A percentile compares a stretch with the other conserved stretches of the same genome.
Conservation (phyloP, 2,888 invertebrate genomes). For the Magallana nippona region DNA sequence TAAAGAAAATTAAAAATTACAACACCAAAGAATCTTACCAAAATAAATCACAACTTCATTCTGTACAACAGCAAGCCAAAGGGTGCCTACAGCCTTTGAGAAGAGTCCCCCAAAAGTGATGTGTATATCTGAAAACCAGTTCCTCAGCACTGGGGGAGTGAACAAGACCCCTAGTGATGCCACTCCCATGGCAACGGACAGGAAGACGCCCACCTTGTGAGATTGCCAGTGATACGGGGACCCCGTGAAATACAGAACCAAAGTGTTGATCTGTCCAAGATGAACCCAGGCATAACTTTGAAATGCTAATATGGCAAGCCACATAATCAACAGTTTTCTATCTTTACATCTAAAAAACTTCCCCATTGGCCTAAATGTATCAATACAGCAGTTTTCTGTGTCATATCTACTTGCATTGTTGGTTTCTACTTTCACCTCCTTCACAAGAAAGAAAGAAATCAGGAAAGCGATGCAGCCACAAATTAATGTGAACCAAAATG, state of each 20-base stretch:
- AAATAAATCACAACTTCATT: constrained; percentile 74
- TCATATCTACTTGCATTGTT: constrained; percentile 47
- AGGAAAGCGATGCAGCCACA: constrained; percentile 72
- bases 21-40: constrained; percentile 64
- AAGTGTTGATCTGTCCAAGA: constrained; percentile 77
- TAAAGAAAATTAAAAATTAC: not conserved
- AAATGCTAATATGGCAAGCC: constrained; percentile 78
- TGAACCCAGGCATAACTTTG: constrained; percentile 78
- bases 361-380: constrained; percentile 71
- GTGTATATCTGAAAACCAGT: constrained; percentile 69
- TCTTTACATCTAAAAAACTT: constrained; percentile 73
- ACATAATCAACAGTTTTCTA: constrained; percentile 73
- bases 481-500: constrained; percentile 76
- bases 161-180: constrained; percentile 72
- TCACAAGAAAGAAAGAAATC: constrained; percentile 74
- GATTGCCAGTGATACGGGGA: constrained; percentile 69
- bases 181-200: constrained; percentile 73
- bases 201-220: constrained; percentile 72
- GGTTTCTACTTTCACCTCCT: constrained; percentile 63
- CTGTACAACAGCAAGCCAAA: constrained; percentile 76
- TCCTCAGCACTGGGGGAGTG: constrained; percentile 69
- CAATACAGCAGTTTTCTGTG: constrained; percentile 70
- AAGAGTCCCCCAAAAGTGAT: constrained; percentile 75
- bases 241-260: constrained; percentile 75
- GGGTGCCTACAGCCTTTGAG: constrained; percentile 77